phyloP scores from a whole-genome alignment of 2,113 vertebrate species.

The Pterocles burchelli region DNA sequence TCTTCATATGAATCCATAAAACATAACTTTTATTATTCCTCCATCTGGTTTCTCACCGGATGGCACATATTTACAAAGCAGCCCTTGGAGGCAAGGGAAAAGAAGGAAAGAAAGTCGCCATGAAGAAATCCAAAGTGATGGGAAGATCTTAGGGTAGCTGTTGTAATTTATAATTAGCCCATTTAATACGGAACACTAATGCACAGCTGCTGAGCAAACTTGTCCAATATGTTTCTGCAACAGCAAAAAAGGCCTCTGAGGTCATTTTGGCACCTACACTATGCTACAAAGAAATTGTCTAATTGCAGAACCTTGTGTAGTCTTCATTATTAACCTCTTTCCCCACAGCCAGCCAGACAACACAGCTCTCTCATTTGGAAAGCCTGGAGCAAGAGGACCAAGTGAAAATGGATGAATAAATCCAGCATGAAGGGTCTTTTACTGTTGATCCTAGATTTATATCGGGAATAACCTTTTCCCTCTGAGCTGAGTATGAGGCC shows the following conservation, averaged over 20 bases:
- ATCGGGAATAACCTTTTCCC: not conserved
- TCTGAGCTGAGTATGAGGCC: not conserved
- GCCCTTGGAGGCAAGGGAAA: slow-evolving; percentile 1
- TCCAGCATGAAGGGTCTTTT: not conserved
- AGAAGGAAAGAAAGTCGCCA: not conserved
- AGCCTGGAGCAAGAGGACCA: not conserved
- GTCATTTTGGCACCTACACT: slow-evolving; percentile 29
- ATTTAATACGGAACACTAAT: slow-evolving; percentile 42
- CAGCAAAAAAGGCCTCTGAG: slow-evolving; percentile 35
- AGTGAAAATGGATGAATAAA: slow-evolving; percentile 9
- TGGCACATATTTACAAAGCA: slow-evolving; percentile 12
- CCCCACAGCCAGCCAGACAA: not conserved
- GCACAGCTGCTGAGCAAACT: slow-evolving; percentile 59
- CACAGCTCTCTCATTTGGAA: not conserved
- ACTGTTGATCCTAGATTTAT: not conserved
- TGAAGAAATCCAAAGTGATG: slow-evolving; percentile 36
- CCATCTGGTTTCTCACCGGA: slow-evolving; percentile 4
- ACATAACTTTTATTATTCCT: not conserved
- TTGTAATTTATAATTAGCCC: slow-evolving; percentile 53
- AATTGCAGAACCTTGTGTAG: slow-evolving; percentile 53
- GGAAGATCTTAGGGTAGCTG: slow-evolving; percentile 11
- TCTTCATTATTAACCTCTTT: slow-evolving; percentile 6
- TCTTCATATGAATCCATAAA: not conserved
- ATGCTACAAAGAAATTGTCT: slow-evolving; percentile 31
- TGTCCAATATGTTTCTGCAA: slow-evolving; percentile 40